Evolutionary conservation across 2,888 invertebrate species (phyloP).

Genomic region (Xanthostigma xanthostigma): DNA sequence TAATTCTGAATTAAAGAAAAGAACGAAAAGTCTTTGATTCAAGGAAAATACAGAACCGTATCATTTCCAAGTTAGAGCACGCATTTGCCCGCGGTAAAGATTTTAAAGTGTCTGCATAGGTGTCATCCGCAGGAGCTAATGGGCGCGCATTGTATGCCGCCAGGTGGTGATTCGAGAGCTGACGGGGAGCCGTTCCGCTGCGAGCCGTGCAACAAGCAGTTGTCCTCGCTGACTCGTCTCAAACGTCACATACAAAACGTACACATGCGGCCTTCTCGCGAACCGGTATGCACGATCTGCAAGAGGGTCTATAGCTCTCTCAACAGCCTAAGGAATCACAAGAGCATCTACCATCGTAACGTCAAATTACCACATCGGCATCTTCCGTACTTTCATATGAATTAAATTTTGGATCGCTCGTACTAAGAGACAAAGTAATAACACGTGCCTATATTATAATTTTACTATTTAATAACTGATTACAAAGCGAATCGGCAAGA

Average conservation of each 20-base stretch:
- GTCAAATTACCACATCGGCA: slow-evolving; percentile 29
- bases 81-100: slow-evolving; percentile 14
- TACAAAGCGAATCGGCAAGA: not conserved
- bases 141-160: slow-evolving; percentile 32
- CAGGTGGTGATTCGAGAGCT: slow-evolving; percentile 42
- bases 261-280: slow-evolving; percentile 78
- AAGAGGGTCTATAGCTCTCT: slow-evolving; percentile 84
- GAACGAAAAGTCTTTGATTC: no score
- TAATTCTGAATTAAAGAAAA: no score
- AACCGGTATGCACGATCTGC: slow-evolving; percentile 84
- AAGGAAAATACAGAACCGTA: no score
- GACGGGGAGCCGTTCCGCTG: slow-evolving; percentile 79
- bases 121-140: slow-evolving; percentile 19
- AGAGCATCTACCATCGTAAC: slow-evolving; percentile 81
- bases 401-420: not conserved
- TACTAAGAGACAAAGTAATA: not conserved
- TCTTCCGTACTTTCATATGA: slow-evolving; percentile 6
- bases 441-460: no score
- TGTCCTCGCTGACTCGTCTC: slow-evolving; percentile 73
- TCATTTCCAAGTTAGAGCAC: no score
- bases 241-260: slow-evolving; percentile 87
- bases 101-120: slow-evolving; percentile 28
- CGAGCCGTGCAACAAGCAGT: slow-evolving; percentile 83
- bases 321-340: slow-evolving; percentile 81
- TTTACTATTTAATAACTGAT: no score